phyloP scores from a whole-genome alignment of 2,113 vertebrate species.

The Sceloporus undulatus region DNA sequence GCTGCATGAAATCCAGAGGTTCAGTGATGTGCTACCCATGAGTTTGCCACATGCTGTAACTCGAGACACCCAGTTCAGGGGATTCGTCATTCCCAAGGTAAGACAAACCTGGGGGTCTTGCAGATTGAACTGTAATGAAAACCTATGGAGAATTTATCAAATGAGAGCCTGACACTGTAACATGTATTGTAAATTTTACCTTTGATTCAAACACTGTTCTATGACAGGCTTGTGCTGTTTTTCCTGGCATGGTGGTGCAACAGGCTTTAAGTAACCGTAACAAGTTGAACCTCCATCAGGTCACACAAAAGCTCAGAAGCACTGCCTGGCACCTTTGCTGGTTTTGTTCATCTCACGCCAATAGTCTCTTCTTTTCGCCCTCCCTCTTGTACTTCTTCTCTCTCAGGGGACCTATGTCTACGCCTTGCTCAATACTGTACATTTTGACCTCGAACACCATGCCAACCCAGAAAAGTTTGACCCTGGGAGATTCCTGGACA shows the following conservation, averaged over 20 bases:
- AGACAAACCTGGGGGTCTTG: not conserved
- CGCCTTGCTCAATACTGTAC: slow-evolving; percentile 69
- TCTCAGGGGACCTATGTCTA: slow-evolving; percentile 67
- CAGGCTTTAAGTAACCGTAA: not conserved
- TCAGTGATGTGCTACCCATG: slow-evolving; percentile 16
- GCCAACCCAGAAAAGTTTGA: slow-evolving; percentile 62
- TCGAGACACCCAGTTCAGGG: slow-evolving; percentile 6
- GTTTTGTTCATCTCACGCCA: not conserved
- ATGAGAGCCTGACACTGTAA: too few species aligned
- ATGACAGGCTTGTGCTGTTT: too few species aligned
- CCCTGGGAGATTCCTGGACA: slow-evolving; percentile 71
- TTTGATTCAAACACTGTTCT: too few species aligned
- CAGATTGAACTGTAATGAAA: too few species aligned
- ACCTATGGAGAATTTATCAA: too few species aligned
- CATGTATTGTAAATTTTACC: too few species aligned
- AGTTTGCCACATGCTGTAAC: not conserved
- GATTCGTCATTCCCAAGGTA: slow-evolving; percentile 21
- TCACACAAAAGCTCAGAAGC: not conserved
- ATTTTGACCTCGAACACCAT: slow-evolving; percentile 63
- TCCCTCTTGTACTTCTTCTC: not conserved
- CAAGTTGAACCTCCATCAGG: not conserved
- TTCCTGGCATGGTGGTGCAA: not conserved
- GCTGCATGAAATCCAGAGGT: slow-evolving; percentile 15
- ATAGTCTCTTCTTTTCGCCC: too few species aligned
- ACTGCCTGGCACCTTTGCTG: not conserved